Conservation (phyloP, 1,140 invertebrate genomes). For the Drosophila asahinai region DNA sequence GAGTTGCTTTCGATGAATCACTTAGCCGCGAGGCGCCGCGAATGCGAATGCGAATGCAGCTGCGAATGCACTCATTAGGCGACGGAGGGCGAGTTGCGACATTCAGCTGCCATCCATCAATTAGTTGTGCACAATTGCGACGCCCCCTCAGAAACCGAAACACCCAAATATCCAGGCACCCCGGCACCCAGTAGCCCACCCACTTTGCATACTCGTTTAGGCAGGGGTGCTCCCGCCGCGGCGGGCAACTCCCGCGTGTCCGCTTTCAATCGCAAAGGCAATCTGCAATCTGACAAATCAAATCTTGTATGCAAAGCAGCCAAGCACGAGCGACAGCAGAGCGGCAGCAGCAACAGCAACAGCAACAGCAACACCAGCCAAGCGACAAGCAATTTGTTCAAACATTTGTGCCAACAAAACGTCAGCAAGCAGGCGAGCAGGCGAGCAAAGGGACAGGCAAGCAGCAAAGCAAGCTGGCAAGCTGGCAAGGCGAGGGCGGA, state of each 20-base stretch:
- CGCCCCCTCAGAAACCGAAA: neutral
- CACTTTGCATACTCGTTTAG: conserved; percentile 30
- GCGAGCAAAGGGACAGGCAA: conserved; percentile 9
- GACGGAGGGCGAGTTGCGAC: conserved; percentile 5
- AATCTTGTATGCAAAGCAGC: conserved; percentile 75
- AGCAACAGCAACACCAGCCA: conserved; percentile 26
- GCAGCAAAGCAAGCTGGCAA: conserved; percentile 5
- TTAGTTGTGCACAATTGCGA: conserved; percentile 50
- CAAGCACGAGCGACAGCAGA: conserved; percentile 3
- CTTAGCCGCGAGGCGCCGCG: conserved; percentile 12
- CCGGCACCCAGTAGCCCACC: neutral
- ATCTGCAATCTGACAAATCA: conserved; percentile 67
- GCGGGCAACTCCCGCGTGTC: conserved; percentile 32
- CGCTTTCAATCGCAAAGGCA: conserved; percentile 40
- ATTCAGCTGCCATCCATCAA: conserved; percentile 40
- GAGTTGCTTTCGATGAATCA: conserved; percentile 50
- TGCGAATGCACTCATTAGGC: conserved; percentile 33
- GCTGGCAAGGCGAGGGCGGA: neutral
- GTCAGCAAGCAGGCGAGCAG: conserved; percentile 25
- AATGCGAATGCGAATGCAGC: conserved; percentile 8
- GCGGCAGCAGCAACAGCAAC: neutral
- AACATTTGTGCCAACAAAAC: conserved; percentile 71
- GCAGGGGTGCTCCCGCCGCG: conserved; percentile 4
- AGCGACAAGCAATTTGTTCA: conserved; percentile 76
- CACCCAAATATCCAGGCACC: neutral